Conservation (phyloP, 2,888 invertebrate species). For the Antheraea yamamai region DNA sequence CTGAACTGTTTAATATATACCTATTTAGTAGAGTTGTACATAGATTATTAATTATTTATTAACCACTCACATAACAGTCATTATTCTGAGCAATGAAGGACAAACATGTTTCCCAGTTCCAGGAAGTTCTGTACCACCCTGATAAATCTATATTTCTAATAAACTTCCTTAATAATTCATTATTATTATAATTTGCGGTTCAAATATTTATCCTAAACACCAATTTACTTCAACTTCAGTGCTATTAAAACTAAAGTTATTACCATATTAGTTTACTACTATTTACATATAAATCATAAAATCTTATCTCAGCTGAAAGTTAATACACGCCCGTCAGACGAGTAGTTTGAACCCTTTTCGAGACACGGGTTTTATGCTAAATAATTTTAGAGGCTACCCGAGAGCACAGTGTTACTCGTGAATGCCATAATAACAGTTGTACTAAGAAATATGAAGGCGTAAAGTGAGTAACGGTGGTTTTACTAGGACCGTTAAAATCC, state of each 20-base stretch:
- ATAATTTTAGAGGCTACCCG: slow-evolving; percentile 12
- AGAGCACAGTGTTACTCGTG: slow-evolving; percentile 5
- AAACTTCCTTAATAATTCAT: neutral
- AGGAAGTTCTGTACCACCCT: neutral
- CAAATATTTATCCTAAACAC: neutral
- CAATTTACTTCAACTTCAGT: neutral
- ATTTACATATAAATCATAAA: slow-evolving; percentile 9
- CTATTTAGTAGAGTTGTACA: neutral
- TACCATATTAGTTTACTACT: neutral
- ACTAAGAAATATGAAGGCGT: slow-evolving; percentile 44
- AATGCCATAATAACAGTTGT: slow-evolving; percentile 39
- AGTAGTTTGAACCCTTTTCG: slow-evolving; percentile 18
- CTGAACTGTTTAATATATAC: neutral
- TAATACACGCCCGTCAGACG: slow-evolving; percentile 12
- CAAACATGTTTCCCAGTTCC: neutral
- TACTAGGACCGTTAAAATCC: slow-evolving; percentile 43
- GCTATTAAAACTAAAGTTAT: neutral
- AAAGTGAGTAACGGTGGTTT: slow-evolving; percentile 42
- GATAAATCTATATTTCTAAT: neutral
- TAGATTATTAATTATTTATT: neutral
- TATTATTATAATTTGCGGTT: neutral
- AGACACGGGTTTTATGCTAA: slow-evolving; percentile 14
- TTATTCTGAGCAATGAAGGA: neutral
- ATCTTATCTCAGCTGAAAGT: slow-evolving; percentile 9
- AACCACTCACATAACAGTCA: neutral